Evolutionary conservation across 2,797 vertebrate genomes (phyloP).

Genomic region (Ptychadena robeensis): DNA sequence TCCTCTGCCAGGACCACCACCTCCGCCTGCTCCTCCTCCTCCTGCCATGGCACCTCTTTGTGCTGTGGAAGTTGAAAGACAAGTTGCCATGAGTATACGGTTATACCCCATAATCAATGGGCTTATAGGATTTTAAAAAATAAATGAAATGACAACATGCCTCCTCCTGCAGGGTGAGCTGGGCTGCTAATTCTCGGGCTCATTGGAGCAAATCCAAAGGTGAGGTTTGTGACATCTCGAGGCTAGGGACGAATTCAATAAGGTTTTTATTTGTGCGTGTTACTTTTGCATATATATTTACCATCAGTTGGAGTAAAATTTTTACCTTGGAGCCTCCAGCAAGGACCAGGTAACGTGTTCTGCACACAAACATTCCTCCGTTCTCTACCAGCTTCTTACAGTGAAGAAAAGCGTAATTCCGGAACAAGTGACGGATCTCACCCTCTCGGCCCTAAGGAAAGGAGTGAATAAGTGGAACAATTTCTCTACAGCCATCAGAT

Average conservation of each 20-base stretch:
- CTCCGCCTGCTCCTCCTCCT: conserved; percentile 67
- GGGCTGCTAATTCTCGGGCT: conserved; percentile 95
- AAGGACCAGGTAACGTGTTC: conserved; percentile 88
- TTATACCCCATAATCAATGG: not conserved
- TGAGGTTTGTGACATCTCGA: conserved; percentile 92
- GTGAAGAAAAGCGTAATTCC: conserved; percentile 92
- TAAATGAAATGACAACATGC: too few relatives aligned
- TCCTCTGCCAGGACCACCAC: conserved; percentile 83
- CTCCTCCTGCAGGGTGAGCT: conserved; percentile 83
- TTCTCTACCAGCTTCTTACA: conserved; percentile 97
- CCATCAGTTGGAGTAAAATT: too few relatives aligned
- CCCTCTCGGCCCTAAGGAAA: conserved; percentile 86
- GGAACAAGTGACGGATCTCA: conserved; percentile 90
- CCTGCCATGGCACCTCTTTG: conserved; percentile 73
- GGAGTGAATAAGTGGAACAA: not conserved
- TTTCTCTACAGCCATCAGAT: not conserved
- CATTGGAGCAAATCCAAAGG: conserved; percentile 90
- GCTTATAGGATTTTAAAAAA: not conserved
- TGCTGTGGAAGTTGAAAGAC: conserved; percentile 59
- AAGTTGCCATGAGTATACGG: not conserved
- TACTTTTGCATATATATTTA: too few relatives aligned
- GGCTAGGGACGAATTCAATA: conserved; percentile 73
- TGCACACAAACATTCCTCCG: conserved; percentile 97
- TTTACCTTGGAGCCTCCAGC: conserved; percentile 92
- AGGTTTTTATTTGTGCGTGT: too few relatives aligned